These are phyloP conservation scores for Chrysemys picta DNA, from an alignment of 2,113 vertebrate species.

Conservation along the genomic window DNA sequence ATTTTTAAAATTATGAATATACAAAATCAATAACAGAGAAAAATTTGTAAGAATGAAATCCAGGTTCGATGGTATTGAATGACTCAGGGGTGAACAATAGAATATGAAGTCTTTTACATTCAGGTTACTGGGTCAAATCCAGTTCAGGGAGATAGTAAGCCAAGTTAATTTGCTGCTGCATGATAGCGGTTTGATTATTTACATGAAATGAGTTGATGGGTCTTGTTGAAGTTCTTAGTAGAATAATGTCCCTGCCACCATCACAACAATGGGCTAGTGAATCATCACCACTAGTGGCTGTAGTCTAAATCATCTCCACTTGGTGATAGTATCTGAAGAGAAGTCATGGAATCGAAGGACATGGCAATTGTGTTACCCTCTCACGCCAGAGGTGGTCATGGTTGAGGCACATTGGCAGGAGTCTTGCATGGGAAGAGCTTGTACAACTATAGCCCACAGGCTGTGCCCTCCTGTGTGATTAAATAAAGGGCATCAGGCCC, in stretches of 20 bases:
- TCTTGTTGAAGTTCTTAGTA: not conserved
- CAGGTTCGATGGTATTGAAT: not conserved
- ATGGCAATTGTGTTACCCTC: not conserved
- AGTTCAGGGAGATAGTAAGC: not conserved
- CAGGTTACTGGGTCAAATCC: not conserved
- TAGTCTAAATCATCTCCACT: not conserved
- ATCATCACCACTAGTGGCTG: not conserved
- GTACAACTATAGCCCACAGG: not conserved
- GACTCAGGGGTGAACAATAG: not conserved
- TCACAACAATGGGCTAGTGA: not conserved
- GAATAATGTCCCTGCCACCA: not conserved
- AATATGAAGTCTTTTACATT: not conserved
- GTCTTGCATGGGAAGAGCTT: not conserved
- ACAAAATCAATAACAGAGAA: not conserved
- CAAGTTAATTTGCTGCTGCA: not conserved
- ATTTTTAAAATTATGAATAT: not conserved
- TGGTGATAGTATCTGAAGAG: not conserved
- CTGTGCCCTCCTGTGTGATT: not conserved
- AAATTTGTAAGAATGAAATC: not conserved
- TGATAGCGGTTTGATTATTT: not conserved
- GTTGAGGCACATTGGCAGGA: not conserved
- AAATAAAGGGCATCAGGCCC: not conserved
- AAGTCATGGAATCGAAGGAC: not conserved
- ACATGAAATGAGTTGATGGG: not conserved
- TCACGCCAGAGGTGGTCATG: not conserved